Evolutionary conservation across 2,888 invertebrate genomes (phyloP), one percentile per base, ranked within the genome.

Genomic region (Oscheius myriophilus): DNA sequence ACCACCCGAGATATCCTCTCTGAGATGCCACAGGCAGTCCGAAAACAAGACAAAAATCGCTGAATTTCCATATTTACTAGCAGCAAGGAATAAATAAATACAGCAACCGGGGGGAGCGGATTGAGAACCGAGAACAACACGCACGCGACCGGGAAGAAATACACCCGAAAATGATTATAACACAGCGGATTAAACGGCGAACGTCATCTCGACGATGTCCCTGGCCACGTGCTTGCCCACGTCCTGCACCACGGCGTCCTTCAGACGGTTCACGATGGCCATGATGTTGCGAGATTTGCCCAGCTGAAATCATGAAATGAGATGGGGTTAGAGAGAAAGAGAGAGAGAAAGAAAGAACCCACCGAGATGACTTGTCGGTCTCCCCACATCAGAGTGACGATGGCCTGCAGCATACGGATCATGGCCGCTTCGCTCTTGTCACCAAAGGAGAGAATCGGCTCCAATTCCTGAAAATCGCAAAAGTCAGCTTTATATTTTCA

Each of bases 391-490:
- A 93, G 86, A 0, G 93, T 93, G 55, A 93, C 93, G 41, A 93
- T 87, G 0, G 92, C 92, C 21, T 94, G 92, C 21, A 94, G 90
- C 26, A 90, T 89, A 85, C 94, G 90, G 88, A 91, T 93, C 69
- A 91, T 90, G 0, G 93, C 92, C 86, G 70, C 71, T 53, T 78
- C 72, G 41, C 71, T 43, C 9, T 69, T 16, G 9, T 45, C 63
- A 23, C 78, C 76, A 26, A 77, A 78, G 3, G 78, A 77, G 9
- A 46, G 25, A 18, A 74, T 55, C 1, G 41, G 43, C 46, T 80
- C 80, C 41, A 78, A 52, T 53, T 46, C 69, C 68, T 71, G 54
- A 69, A 45, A n/a, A 62, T 49, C 11, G 61, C 59, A n/a, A n/a
- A 33, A 33, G 33, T 33, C 9, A 33, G 33, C n/a, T n/a, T n/a